Evolutionary conservation across 2,113 vertebrate genomes (phyloP), one percentile per base, ranked within the genome.

Genomic region (Oriolus oriolus): DNA sequence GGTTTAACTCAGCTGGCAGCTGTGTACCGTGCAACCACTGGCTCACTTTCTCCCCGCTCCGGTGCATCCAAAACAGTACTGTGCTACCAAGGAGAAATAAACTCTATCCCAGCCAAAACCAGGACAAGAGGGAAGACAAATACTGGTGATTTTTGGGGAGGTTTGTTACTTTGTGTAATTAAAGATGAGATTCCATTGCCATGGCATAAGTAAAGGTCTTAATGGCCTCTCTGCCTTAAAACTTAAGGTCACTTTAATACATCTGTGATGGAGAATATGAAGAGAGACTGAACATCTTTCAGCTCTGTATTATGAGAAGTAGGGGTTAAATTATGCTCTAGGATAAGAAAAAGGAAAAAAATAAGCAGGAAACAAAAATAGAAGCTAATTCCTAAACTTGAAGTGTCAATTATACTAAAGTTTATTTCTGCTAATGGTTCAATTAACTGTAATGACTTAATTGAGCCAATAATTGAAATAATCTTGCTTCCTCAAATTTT

Each of bases 371-470:
- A 92, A 91, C 47, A 78, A 91, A 96, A 95, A 93, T 95, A 95
- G 96, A 94, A 95, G 39, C 44, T 94, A 94, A 95, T 91, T 71
- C 53, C 89, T 71, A 63, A 87, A 87, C 77, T 77, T 91, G 33
- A 87, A 93, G 91, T 68, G 49, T 78, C 84, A 92, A 66, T 95
- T 97, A 95, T 56, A 37, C 33, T 41, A n/a, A 44, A 86, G 61
- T 95, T 95, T 95, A 92, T 96, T 95, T 97, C 80, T 97, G 95
- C 37, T 92, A 76, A 69, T 75, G 64, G 50, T 90, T 95, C 94
- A 95, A 90, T 97, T 96, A 96, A 41, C 76, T 90, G 39, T 95
- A 96, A 97, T 96, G 53, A 87, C 80, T 96, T 95, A 97, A 97
- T 96, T 94, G 93, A 87, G 73, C 39, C 56, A 89, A 82, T 95